phyloP scores from a whole-genome alignment of 2,888 invertebrate genomes.

The Apamea anceps region DNA sequence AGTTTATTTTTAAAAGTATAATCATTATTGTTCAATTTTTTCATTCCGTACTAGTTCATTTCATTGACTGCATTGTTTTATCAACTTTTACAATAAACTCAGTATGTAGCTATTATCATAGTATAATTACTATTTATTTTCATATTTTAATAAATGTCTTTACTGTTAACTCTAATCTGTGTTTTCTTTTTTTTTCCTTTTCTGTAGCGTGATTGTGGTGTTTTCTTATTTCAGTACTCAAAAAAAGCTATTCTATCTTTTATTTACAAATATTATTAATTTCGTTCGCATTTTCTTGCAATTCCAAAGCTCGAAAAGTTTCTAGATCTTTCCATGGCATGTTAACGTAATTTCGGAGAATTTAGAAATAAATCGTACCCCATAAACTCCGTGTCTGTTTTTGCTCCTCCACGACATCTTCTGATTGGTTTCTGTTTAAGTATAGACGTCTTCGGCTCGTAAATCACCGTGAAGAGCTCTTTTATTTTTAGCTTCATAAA shows the following conservation, averaged over 20 bases:
- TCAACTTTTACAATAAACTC: constrained; percentile 39
- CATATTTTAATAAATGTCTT: constrained; percentile 62
- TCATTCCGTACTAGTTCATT: neutral
- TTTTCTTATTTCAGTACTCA: constrained; percentile 37
- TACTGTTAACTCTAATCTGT: constrained; percentile 57
- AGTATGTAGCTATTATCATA: constrained; percentile 9
- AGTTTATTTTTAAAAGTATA: constrained; percentile 34
- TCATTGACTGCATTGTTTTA: neutral
- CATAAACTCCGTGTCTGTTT: constrained; percentile 34
- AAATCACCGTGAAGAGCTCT: constrained; percentile 45
- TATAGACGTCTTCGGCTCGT: constrained; percentile 40
- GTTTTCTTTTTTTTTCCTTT: constrained; percentile 66
- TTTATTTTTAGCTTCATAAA: constrained; percentile 49
- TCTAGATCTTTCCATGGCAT: constrained; percentile 22
- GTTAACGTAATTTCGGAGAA: constrained; percentile 5
- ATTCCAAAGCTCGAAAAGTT: neutral
- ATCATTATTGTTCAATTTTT: neutral
- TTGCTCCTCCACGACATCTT: constrained; percentile 44
- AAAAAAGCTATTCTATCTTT: constrained; percentile 15
- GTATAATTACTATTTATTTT: constrained; percentile 37
- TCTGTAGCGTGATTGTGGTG: constrained; percentile 52
- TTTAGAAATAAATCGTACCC: constrained; percentile 3
- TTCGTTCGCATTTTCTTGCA: neutral
- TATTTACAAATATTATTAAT: neutral
- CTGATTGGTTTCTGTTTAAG: constrained; percentile 47